These are phyloP conservation scores for Acanthopleura granulata DNA, from an alignment of 2,888 invertebrate genomes.

Conservation along the genomic window DNA sequence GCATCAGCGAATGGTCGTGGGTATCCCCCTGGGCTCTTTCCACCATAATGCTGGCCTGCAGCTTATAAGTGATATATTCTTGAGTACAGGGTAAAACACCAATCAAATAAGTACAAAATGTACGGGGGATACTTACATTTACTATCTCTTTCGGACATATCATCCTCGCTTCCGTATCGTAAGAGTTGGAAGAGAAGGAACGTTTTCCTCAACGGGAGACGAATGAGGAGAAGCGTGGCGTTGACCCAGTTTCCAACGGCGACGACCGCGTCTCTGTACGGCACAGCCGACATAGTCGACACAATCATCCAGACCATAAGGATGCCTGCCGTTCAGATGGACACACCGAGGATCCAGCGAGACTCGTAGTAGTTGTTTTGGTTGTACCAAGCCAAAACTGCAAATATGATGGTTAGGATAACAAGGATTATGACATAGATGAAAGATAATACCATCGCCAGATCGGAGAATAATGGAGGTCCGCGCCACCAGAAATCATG, in stretches of 20 bases:
- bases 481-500: constrained; percentile 62
- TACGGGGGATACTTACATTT: background rate
- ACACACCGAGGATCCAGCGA: constrained; percentile 65
- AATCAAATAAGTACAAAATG: no score
- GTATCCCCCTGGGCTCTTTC: no score
- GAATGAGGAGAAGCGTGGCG: constrained; percentile 66
- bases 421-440: constrained; percentile 70
- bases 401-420: constrained; percentile 66
- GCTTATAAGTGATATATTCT: no score
- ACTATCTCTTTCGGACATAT: constrained; percentile 13
- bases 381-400: constrained; percentile 67
- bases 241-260: constrained; percentile 69
- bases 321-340: constrained; percentile 60
- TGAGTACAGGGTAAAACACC: no score
- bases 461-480: constrained; percentile 61
- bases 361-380: constrained; percentile 68
- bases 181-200: constrained; percentile 42
- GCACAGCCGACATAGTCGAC: constrained; percentile 60
- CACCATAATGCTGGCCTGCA: no score
- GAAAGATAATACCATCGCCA: constrained; percentile 68
- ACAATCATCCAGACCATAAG: constrained; percentile 70
- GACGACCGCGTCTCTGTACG: constrained; percentile 65
- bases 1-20: no score
- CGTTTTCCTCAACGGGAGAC: constrained; percentile 68
- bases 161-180: background rate